phyloP scores from a whole-genome alignment of 1,140 invertebrate genomes.

The Choristoneura fumiferana region DNA sequence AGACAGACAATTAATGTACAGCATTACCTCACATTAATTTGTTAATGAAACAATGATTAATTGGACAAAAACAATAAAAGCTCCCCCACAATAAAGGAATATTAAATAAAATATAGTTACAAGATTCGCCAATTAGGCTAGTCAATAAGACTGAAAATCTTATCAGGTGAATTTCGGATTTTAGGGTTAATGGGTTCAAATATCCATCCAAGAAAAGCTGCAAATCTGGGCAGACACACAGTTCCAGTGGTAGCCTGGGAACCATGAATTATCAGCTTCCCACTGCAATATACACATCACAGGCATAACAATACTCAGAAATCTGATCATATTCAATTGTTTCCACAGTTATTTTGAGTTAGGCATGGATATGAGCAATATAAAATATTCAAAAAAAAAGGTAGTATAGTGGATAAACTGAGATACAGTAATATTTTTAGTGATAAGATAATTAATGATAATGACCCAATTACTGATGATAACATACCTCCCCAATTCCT shows the following conservation, averaged over 20 bases:
- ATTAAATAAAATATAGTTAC: constrained; percentile 45
- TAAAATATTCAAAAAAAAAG: not conserved
- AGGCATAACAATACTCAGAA: not conserved
- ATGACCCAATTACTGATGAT: constrained; percentile 6
- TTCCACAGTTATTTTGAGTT: not conserved
- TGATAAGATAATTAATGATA: not conserved
- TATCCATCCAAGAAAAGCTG: constrained; percentile 51
- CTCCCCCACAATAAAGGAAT: not conserved
- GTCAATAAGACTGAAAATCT: constrained; percentile 59
- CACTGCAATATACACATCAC: constrained; percentile 43
- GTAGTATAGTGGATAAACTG: not conserved
- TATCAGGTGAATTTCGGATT: constrained; percentile 27
- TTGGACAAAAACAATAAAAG: not conserved
- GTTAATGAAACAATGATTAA: constrained; percentile 17
- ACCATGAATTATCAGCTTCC: constrained; percentile 60
- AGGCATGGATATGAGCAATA: not conserved
- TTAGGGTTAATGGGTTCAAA: constrained; percentile 45
- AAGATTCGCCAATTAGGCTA: constrained; percentile 52
- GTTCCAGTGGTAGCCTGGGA: constrained; percentile 55
- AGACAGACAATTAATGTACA: not conserved
- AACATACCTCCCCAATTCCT: constrained; percentile 53
- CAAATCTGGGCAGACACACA: constrained; percentile 62
- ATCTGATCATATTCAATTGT: not conserved
- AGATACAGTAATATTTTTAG: not conserved
- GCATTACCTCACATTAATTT: not conserved